Base-by-base conservation (phyloP, 2,888 invertebrate genomes). In the Parnassius apollo region DNA sequence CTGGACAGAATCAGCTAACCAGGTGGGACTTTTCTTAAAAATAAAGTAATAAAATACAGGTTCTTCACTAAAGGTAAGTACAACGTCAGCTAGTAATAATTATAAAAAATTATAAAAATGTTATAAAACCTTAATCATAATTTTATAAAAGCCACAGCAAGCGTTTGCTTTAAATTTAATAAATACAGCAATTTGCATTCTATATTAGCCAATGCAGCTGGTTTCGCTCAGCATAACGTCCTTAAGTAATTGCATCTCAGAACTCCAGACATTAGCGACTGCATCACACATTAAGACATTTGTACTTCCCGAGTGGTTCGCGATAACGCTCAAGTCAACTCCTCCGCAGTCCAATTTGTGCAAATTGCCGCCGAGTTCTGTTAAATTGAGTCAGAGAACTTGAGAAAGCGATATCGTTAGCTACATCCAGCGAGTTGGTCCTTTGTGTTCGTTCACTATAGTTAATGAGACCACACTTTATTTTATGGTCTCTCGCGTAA, bases 341-440 rank as follows among this genome's bases (percentile, higher is more conserved):
- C 74, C 80, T 75, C 73, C 70, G 71, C 75, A 71, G 75, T 75
- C 76, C 83, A 85, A 85, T 85, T 85, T 83, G 83, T 72, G 73
- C 83, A 83, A 85, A 85, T 85, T 84, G 82, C 82, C 66, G 55
- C 67, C 73, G 59, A 77, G 76, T 80, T 79, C 76, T 71, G 75
- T 73, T 71, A 73, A 79, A 80, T 78, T 81, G 78, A 81, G 80
- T 76, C 76, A 73, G 73, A 75, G 71, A 78, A 79, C 75, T 78
- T 73, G 68, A 69, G 61, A 13, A 49, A 13, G 71, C 76, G 79
- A 82, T 83, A 84, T 78, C 83, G 78, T 78, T 82, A 82, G 76
- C 70, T 66, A 64, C 64, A 69, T 70, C 72, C 70, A 65, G 66
- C 64, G 76, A 78, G 73, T 76, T 69, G 70, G 61, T 69, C 65